Evolutionary conservation across 2,888 invertebrate genomes (phyloP), one percentile per base, ranked within the genome.

Genomic region (Hydriomena furcata): DNA sequence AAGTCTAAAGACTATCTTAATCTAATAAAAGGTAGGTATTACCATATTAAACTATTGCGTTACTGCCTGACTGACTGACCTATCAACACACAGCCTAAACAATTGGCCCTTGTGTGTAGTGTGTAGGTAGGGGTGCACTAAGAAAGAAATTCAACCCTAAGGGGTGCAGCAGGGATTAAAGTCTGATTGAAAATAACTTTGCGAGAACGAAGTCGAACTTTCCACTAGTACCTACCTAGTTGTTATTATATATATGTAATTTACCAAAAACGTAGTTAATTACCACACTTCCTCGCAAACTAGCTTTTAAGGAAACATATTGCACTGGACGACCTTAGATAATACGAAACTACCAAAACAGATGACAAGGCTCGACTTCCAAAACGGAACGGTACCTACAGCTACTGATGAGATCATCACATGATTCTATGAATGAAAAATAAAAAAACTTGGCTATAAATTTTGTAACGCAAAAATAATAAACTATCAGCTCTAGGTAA

Each of bases 371-470:
- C 41, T 53, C 60, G 36, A 42, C 37, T 45, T 30, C 47, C 52
- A 71, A 77, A 77, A 68, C 69, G 55, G 61, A 76, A 73, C 72
- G 23, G 28, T 31, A 72, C 71, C 13, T 28, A 72, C 71, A n/a
- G n/a, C 13, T 73, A 75, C 71, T 63, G 78, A 73, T 86, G 86
- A 86, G 73, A 84, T 79, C 79, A n/a, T n/a, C n/a, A n/a, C n/a
- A 59, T 41, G 60, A 53, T 68, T 74, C 70, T 75, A 75, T 83
- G 78, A 84, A 84, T 84, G 80, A 83, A 82, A 79, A 79, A 13
- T 79, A 17, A 75, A 44, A 73, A 51, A 42, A 40, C 28, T 31
- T 7, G 17, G 27, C 20, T 77, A 76, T 20, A 23, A 12, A 44
- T 21, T 35, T 37, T 23, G 34, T 6, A 8, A 11, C 20, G 10